Base-by-base conservation (phyloP, 2,113 vertebrate species). In the Benitochromis conjunctus region DNA sequence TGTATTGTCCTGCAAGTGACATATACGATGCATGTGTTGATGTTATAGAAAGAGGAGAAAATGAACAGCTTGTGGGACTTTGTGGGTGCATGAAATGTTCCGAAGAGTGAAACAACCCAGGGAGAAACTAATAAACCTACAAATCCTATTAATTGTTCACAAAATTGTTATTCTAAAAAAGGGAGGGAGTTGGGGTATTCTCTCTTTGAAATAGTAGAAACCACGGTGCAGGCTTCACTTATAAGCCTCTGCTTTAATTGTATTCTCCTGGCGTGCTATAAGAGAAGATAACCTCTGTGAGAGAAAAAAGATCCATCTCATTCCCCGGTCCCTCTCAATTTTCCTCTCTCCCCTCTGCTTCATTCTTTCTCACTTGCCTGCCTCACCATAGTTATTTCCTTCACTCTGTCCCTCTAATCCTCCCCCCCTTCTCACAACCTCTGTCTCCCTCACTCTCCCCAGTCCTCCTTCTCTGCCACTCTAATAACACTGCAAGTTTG, bases 391-490 rank as follows among this genome's bases (percentile, higher is more conserved):
- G n/a, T 34, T 85, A 66, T 82, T 86, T 69, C 66, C 82, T 79
- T 84, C 85, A 80, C 81, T 90, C 77, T 60, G 60, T 88, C 84
- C 26, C 57, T 81, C 60, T 90, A 87, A 92, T 90, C 87, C 92
- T 81, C 82, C 66, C 41, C 41, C 4, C 78, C 80, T 43, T 79
- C 79, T 80, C 85, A 69, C 81, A 82, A 69, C 71, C 79, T 82
- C 83, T 88, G 80, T 79, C 82, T 85, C 60, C 36, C 83, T 81
- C 83, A 46, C 64, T 86, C 85, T 82, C 34, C 12, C 64, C 31
- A 46, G 12, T 38, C 81, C 85, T 76, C 78, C 24, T 57, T 86
- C 80, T 85, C 48, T 90, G 87, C 83, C 86, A 79, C 88, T 95
- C 74, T 84, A 84, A 91, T 89, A 90, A 86, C 85, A 60, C 69